A percentile compares a stretch with the other conserved stretches of the same genome.
These are phyloP conservation scores for Pseudococcus longispinus DNA, from an alignment of 2,888 invertebrate species.

Conservation along the genomic window DNA sequence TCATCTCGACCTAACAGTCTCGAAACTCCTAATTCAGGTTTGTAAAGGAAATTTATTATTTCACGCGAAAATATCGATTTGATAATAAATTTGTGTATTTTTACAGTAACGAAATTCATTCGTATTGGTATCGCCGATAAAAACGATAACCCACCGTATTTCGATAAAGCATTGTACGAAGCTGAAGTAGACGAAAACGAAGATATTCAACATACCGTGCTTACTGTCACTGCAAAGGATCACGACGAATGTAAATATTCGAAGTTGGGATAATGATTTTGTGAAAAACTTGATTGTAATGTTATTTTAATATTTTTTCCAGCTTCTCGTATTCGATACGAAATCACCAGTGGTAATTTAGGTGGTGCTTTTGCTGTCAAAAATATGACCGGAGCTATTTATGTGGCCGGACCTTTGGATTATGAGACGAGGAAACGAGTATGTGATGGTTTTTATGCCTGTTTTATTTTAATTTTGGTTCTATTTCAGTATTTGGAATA, in stretches of 20 bases:
- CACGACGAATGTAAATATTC: conserved; percentile 96
- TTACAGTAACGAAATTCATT: conserved; percentile 96
- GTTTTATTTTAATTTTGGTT: background rate
- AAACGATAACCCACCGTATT: conserved; percentile 99
- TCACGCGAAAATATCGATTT: background rate
- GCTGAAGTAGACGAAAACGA: conserved; percentile 98
- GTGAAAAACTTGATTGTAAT: background rate
- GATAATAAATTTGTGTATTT: conserved; percentile 50
- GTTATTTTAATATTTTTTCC: conserved; percentile 62
- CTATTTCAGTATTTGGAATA: background rate
- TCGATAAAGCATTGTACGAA: conserved; percentile 95
- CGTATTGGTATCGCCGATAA: conserved; percentile 98
- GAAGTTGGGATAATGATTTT: background rate
- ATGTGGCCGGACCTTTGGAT: conserved; percentile 95
- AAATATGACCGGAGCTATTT: conserved; percentile 98
- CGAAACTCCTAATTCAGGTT: conserved; percentile 95
- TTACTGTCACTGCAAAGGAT: conserved; percentile 98
- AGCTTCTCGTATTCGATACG: conserved; percentile 99
- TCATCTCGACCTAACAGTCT: conserved; percentile 93
- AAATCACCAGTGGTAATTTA: conserved; percentile 99
- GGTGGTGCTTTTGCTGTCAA: conserved; percentile 97
- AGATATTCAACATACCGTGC: conserved; percentile 94
- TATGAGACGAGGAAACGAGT: conserved; percentile 96
- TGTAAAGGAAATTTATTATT: background rate
- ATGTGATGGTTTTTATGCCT: conserved; percentile 65